Evolutionary conservation across 2,113 vertebrate species (phyloP), one percentile per base, ranked within the genome.

Genomic region (Oryzias woworae): DNA sequence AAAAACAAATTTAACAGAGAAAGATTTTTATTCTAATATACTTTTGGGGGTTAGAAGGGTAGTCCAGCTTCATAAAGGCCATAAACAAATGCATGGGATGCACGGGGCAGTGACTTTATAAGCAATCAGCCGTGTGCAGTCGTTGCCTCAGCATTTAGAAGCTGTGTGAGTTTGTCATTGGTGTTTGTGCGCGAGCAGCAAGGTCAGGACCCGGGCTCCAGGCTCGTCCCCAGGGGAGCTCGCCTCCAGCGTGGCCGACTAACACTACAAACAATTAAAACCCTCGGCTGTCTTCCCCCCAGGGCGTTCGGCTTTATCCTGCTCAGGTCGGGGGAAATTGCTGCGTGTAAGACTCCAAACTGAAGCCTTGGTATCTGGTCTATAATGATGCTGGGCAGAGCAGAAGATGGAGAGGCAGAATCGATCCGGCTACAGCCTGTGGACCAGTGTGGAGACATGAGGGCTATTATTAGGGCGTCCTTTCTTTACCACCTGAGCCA

Each of bases 261-360:
- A 83, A 88, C 82, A 84, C 75, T 79, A 85, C 78, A 87, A 85
- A 88, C 88, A 88, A 90, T 88, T 88, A 90, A 90, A 79, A 73
- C 54, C 28, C 67, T 64, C 69, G 47, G 64, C 83, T 64, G 56
- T 74, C 69, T 53, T 36, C 58, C 70, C 82, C 53, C 55, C 42
- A 1, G 72, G 75, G 73, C 56, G 62, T n/a, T 60, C 44, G 15
- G 80, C 73, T 82, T 78, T 53, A 72, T 60, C 73, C 71, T 47
- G 69, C 84, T 80, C 62, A 7, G 81, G 76, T 77, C 20, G 62
- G 72, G 36, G 74, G 78, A 60, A 78, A 78, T 50, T 26, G 66
- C 80, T 68, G 82, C 66, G 74, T 71, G 58, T 52, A 49, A 45
- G 74, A 75, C 62, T 84, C 72, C 80, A 69, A 69, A 57, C 65